phyloP scores from a whole-genome alignment of 2,113 vertebrate species.

The Lagopus muta region DNA sequence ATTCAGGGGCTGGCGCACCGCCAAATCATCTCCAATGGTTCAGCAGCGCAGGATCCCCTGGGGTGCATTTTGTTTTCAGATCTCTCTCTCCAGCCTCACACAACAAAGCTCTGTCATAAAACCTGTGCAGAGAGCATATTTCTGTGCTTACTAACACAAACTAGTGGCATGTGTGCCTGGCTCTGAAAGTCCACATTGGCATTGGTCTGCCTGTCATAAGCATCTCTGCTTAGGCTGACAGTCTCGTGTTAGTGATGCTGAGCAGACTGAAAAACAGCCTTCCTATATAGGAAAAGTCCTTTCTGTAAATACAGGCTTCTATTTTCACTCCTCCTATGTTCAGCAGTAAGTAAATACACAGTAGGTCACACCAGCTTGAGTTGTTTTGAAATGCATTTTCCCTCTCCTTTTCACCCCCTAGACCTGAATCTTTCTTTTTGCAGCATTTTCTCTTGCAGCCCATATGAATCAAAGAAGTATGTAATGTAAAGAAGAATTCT shows the following conservation, averaged over 20 bases:
- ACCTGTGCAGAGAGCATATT: neutral
- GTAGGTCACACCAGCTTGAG: neutral
- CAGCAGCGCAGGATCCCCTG: neutral
- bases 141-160: neutral
- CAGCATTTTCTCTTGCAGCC: neutral
- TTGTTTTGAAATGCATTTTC: neutral
- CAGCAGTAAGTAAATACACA: neutral
- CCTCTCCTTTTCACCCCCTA: neutral
- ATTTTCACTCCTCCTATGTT: neutral
- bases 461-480: neutral
- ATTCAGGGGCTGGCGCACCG: neutral
- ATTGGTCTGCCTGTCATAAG: neutral
- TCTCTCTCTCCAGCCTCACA: neutral
- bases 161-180: accelerated
- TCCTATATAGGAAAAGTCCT: neutral
- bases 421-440: neutral
- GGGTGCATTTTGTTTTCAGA: neutral
- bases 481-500: neutral
- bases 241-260: neutral
- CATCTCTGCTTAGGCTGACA: neutral
- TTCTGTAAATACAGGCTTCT: neutral
- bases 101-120: neutral
- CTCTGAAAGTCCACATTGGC: accelerated
- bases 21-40: neutral
- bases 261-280: neutral